Percentiles rank a stretch among this genome's conserved stretches.
Evolutionary conservation across 2,113 vertebrate genomes (phyloP).

Genomic region (Plestiodon gilberti): DNA sequence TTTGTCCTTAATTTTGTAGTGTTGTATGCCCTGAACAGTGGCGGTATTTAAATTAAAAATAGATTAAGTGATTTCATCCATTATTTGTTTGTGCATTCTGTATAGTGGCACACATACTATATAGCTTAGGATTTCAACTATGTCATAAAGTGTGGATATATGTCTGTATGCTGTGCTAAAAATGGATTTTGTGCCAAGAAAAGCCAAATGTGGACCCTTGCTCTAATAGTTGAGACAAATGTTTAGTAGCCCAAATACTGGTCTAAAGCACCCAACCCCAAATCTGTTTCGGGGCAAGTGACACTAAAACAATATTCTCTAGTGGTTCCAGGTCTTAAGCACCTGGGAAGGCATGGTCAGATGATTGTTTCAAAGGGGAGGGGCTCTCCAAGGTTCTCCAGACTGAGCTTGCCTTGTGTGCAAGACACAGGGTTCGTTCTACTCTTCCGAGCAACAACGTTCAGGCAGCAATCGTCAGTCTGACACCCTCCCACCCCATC

Average conservation of each 20-base stretch:
- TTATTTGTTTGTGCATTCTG: neutral
- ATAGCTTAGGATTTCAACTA: neutral
- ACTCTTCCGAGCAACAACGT: too few species aligned
- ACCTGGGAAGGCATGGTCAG: too few species aligned
- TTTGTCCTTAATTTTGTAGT: slow-evolving; percentile 51
- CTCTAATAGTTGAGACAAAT: neutral
- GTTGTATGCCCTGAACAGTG: slow-evolving; percentile 27
- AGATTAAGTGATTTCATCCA: slow-evolving; percentile 35
- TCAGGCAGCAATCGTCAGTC: too few species aligned
- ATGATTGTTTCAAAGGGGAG: too few species aligned
- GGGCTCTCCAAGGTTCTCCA: too few species aligned
- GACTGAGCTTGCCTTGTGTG: too few species aligned
- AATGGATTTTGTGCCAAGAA: neutral
- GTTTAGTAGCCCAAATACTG: neutral
- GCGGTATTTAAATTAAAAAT: slow-evolving; percentile 30
- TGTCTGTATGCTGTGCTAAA: neutral
- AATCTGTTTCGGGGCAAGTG: neutral
- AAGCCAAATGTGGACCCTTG: slow-evolving; percentile 25
- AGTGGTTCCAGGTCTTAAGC: too few species aligned
- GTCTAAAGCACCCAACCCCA: neutral
- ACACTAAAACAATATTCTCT: neutral
- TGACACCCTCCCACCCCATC: too few species aligned
- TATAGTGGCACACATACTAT: neutral
- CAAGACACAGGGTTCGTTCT: too few species aligned
- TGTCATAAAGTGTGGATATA: neutral